These are phyloP conservation scores for Lycia hirtaria DNA, from an alignment of 2,888 invertebrate genomes.

Conservation along the genomic window DNA sequence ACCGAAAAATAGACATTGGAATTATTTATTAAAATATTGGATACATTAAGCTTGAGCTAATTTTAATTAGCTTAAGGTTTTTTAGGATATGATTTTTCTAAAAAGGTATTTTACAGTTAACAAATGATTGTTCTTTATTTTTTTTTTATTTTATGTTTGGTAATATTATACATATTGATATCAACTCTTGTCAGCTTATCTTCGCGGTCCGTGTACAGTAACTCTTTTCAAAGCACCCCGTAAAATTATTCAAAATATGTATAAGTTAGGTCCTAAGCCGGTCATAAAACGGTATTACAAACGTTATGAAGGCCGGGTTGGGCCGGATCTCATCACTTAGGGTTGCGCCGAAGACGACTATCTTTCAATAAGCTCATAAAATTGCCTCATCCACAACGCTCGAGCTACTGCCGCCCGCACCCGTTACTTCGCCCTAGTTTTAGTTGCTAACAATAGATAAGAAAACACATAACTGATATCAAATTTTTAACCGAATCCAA, in stretches of 20 bases:
- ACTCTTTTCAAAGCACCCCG: slow-evolving; percentile 73
- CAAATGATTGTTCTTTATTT: too few relatives aligned
- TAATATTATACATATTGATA: background rate
- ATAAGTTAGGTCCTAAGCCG: slow-evolving; percentile 80
- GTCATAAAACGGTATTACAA: slow-evolving; percentile 82
- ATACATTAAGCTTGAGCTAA: too few relatives aligned
- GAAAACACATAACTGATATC: slow-evolving; percentile 64
- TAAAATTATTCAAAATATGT: slow-evolving; percentile 82
- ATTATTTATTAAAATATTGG: too few relatives aligned
- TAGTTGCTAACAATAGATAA: slow-evolving; percentile 64
- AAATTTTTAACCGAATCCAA: slow-evolving; percentile 58
- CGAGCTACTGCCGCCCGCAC: slow-evolving; percentile 48
- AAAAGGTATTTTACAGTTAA: too few relatives aligned
- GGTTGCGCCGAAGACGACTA: slow-evolving; percentile 70
- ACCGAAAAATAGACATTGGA: too few relatives aligned
- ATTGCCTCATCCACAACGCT: slow-evolving; percentile 64
- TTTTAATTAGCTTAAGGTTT: too few relatives aligned
- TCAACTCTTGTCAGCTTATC: slow-evolving; percentile 54
- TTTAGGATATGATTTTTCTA: too few relatives aligned
- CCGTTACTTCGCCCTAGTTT: slow-evolving; percentile 39
- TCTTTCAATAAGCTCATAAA: slow-evolving; percentile 78
- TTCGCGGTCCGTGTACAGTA: slow-evolving; percentile 59
- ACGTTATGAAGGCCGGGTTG: slow-evolving; percentile 77
- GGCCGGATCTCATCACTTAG: slow-evolving; percentile 80
- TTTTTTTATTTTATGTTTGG: background rate